Percentiles rank a stretch among this genome's conserved stretches.
Conservation (phyloP, 2,888 invertebrate genomes). For the Hirtodrosophila confusa region DNA sequence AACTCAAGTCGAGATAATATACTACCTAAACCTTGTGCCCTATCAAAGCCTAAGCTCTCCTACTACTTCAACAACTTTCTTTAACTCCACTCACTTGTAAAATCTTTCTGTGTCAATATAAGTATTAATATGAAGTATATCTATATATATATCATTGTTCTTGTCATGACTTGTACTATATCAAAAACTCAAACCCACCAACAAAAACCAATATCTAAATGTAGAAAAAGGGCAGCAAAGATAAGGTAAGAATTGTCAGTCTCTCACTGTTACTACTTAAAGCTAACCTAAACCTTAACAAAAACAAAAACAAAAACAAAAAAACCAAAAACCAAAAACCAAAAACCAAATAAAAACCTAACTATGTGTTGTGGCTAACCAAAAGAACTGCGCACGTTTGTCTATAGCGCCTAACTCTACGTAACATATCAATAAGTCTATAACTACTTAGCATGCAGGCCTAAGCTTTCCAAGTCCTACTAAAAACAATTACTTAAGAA, state of each 20-base stretch:
- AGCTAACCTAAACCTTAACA: conserved; percentile 23
- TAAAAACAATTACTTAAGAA: conserved; percentile 3
- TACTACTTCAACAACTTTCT: conserved; percentile 26
- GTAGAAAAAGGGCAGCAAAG: conserved; percentile 94
- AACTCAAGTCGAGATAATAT: conserved; percentile 6
- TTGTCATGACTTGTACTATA: conserved; percentile 77
- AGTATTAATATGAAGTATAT: conserved; percentile 68
- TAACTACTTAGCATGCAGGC: conserved; percentile 45
- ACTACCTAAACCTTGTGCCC: conserved; percentile 22
- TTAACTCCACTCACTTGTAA: conserved; percentile 29
- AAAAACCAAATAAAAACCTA: conserved; percentile 47
- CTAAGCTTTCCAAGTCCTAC: conserved; percentile 31
- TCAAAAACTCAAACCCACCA: conserved; percentile 82
- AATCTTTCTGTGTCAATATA: conserved; percentile 57
- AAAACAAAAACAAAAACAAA: conserved; percentile 6
- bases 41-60: conserved; percentile 31
- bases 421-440: conserved; percentile 44
- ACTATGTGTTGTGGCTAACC: conserved; percentile 51
- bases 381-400: conserved; percentile 63
- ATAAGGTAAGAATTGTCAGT: conserved; percentile 88
- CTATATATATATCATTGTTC: conserved; percentile 73
- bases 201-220: conserved; percentile 84
- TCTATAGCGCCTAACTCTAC: conserved; percentile 59
- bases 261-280: conserved; percentile 56
- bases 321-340: neutral